Evolutionary conservation across 2,113 vertebrate species (phyloP), one percentile per base, ranked within the genome.

Genomic region (Hiodon alosoides): DNA sequence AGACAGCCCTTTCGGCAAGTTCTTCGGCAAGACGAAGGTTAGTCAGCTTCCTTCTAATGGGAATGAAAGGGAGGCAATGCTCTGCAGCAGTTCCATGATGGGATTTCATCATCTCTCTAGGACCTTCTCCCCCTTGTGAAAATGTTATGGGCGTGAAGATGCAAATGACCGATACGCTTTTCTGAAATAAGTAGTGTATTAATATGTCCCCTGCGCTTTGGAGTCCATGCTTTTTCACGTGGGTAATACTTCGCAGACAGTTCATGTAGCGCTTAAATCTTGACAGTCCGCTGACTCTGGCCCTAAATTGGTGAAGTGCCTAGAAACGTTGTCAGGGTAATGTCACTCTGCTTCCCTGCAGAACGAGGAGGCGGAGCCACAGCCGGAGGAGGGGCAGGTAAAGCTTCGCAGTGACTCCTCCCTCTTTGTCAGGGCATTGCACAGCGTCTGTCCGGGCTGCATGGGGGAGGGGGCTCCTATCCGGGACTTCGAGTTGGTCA

Each of bases 1-100:
- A 86, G 88, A 77, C 68, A 59, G 87, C 69, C 85, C 93, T 64
- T 91, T 98, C 84, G 89, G 92, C 78, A 98, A 89, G 83, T 81
- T 99, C 80, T 98, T 99, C 87, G 93, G 90, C 31, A 31, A 31
- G 31, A 31, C 31, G 31, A 31, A 31, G 31, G 31, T 31, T 31
- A 31, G 31, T 31, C 31, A 31, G 31, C 31, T 31, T 31, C 6
- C 31, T 46, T 62, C 0, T 9, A 1, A 50, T 72, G 13, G 31
- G n/a, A 5, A 55, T 53, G 13, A n/a, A 47, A 4, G 16, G 69
- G 48, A 3, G 9, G 16, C 52, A 55, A 9, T 31, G 16, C 4
- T 50, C 46, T 48, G 48, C 48, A 13, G 14, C 57, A 71, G 70
- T 59, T 58, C 54, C 46, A 9, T n/a, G 70, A 11, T 14, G 8